Evolutionary conservation across 1,140 invertebrate species (phyloP), one percentile per base, ranked within the genome.

Genomic region (Pygmarrhopalites habei): DNA sequence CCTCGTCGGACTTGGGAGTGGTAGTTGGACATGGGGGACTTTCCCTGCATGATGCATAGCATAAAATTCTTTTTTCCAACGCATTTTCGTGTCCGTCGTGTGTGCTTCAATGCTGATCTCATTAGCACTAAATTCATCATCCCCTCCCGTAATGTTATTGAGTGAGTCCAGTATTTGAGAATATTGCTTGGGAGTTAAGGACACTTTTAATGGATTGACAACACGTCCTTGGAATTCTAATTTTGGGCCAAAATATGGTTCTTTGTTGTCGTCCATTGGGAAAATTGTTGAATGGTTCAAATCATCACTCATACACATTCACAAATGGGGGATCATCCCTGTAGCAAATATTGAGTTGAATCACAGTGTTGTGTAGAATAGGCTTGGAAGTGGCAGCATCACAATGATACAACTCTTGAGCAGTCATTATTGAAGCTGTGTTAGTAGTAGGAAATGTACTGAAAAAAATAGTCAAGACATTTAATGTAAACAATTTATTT

Each of bases 181-280:
- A 74, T 95, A 95, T 72, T 95, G 91, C 25, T 83, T 80, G 30
- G 90, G 85, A 15, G 87, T 86, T 10, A 95, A 77, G 0, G 89
- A 90, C 15, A 95, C 82, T 76, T 92, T 90, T 15, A 95, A 74
- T 0, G 87, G 84, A 46, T 86, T 89, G 14, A 92, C 85, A 25
- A 95, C 85, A 53, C 81, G 82, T n/a, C 90, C 91, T 58, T 80
- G 81, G 4, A 95, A 79, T 72, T 90, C 53, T 3, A 69, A 15
- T 41, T 61, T 60, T 2, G 67, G 58, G 25, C 35, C 21, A 28
- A 32, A 26, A 26, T 39, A 41, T 0, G 26, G 23, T 26, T 26
- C 46, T 14, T 62, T 56, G 10, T 44, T 25, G 17, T 2, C 23
- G 29, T 59, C 58, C 47, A 14, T 15, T n/a, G 3, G 43, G 46